Evolutionary conservation across 2,797 vertebrate genomes (phyloP).

Genomic region (Psittacula echo): DNA sequence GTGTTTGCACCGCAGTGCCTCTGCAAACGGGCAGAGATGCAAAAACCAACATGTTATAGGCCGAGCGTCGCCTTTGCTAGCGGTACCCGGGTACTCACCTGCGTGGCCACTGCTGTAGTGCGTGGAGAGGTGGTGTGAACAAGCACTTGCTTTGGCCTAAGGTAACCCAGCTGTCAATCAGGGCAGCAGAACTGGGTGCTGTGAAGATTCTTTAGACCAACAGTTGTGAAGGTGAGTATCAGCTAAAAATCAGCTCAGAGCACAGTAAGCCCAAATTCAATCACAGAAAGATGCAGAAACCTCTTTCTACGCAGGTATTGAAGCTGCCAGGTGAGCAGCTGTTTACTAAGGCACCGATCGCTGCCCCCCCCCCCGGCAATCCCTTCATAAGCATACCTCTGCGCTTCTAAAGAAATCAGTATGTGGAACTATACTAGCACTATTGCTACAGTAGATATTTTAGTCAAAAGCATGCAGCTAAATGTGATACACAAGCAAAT

Average conservation of each 20-base stretch:
- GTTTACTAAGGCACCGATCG: background rate
- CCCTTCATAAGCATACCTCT: accelerated
- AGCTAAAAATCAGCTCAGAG: accelerated
- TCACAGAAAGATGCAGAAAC: accelerated
- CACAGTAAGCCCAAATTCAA: accelerated
- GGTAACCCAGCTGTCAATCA: accelerated
- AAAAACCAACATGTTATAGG: background rate
- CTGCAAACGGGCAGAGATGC: background rate
- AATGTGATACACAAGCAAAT: accelerated
- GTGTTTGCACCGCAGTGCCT: accelerated
- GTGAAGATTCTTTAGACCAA: background rate
- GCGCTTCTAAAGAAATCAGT: background rate
- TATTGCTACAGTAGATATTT: accelerated
- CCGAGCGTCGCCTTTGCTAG: accelerated
- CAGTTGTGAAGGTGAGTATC: accelerated
- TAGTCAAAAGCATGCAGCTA: background rate
- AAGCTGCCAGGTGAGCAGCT: background rate
- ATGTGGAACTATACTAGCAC: background rate
- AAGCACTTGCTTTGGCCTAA: accelerated
- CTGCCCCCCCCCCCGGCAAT: background rate
- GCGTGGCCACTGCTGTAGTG: accelerated
- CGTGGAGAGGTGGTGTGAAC: accelerated
- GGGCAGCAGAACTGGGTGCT: background rate
- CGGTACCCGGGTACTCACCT: accelerated
- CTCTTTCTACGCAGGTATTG: accelerated